phyloP scores from a whole-genome alignment of 2,888 invertebrate species.

The Anthophora plumipes region DNA sequence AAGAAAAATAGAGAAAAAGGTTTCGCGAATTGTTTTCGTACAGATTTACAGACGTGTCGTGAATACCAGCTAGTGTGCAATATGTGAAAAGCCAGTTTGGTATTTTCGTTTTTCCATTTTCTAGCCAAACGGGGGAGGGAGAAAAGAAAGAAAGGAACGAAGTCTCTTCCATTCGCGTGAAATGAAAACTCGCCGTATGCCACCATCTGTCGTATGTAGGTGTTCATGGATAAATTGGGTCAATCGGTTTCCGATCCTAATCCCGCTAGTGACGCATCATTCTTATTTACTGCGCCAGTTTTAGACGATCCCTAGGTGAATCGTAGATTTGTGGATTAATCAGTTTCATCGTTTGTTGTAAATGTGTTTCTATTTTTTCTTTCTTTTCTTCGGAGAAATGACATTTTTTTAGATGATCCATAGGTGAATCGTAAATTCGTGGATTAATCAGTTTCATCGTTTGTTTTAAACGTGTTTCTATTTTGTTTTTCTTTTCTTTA shows the following conservation, averaged over 20 bases:
- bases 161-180: conserved; percentile 16
- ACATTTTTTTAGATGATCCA: conserved; percentile 25
- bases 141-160: conserved; percentile 29
- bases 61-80: neutral
- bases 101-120: neutral
- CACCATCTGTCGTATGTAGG: conserved; percentile 47
- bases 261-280: conserved; percentile 41
- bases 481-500: too few species aligned
- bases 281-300: conserved; percentile 40
- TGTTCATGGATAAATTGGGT: conserved; percentile 58
- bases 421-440: neutral
- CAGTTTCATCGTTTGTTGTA: too few species aligned
- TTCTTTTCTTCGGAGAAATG: too few species aligned
- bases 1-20: too few species aligned
- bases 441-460: too few species aligned
- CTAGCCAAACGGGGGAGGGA: neutral
- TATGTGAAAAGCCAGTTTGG: neutral
- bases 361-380: too few species aligned
- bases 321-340: conserved; percentile 8
- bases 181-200: conserved; percentile 38
- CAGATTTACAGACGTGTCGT: neutral
- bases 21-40: conserved; percentile 15
- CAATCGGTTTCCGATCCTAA: conserved; percentile 66
- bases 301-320: conserved; percentile 10
- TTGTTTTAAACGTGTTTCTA: too few species aligned